Evolutionary conservation across 2,797 vertebrate genomes (phyloP).

Genomic region (Smutsia temminckii): DNA sequence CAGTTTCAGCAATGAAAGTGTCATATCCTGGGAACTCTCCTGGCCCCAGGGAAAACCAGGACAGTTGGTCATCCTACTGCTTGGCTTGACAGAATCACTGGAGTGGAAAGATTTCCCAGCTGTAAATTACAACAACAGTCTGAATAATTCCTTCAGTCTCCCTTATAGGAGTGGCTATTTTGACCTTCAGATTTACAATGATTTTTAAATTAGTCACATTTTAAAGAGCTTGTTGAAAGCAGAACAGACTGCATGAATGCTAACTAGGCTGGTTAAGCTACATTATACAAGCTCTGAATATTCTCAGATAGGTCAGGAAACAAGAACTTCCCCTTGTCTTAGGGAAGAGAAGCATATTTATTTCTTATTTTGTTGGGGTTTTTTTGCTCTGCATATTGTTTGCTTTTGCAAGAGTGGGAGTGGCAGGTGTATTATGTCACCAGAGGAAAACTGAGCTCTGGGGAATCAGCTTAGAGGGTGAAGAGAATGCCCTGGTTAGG

Average conservation of each 20-base stretch:
- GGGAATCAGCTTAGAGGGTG: neutral
- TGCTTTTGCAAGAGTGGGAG: neutral
- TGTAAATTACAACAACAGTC: neutral
- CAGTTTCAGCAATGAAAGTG: neutral
- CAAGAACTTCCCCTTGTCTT: conserved; percentile 4
- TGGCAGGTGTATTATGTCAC: neutral
- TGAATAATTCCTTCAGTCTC: neutral
- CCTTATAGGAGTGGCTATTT: neutral
- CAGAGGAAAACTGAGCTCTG: neutral
- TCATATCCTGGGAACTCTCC: neutral
- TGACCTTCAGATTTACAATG: conserved; percentile 27
- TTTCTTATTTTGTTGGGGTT: neutral
- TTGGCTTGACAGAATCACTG: neutral
- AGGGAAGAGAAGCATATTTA: conserved; percentile 21
- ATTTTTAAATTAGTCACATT: conserved; percentile 27
- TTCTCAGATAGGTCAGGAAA: conserved; percentile 56
- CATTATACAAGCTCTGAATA: conserved; percentile 8
- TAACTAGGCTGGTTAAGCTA: neutral
- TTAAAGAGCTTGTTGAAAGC: conserved; percentile 49
- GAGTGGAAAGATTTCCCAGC: neutral
- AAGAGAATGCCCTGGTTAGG: neutral
- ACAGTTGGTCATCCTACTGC: neutral
- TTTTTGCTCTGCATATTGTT: neutral
- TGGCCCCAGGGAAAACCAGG: neutral
- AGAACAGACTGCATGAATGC: conserved; percentile 1